Conservation (phyloP, 2,888 invertebrate species). For the Thymelicus lineola region DNA sequence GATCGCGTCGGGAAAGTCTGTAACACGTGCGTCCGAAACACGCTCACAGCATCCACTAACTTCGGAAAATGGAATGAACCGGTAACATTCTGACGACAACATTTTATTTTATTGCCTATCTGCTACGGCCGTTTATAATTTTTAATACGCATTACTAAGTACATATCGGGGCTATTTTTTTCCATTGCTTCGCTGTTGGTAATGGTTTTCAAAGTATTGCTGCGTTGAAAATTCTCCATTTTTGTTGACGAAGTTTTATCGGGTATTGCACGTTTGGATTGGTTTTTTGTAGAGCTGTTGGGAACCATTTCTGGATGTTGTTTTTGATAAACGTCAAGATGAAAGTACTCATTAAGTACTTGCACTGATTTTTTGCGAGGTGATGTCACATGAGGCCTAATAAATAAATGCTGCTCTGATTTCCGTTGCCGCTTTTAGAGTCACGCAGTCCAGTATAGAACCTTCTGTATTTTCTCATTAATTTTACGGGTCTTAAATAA, state of each 20-base stretch:
- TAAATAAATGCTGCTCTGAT: slow-evolving; percentile 35
- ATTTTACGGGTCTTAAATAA: no score
- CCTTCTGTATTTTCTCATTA: no score
- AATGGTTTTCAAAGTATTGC: slow-evolving; percentile 20
- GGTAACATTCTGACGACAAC: slow-evolving; percentile 43
- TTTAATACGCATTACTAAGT: slow-evolving; percentile 27
- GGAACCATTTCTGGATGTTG: slow-evolving; percentile 46
- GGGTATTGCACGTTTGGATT: slow-evolving; percentile 41
- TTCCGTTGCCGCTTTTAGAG: slow-evolving; percentile 12
- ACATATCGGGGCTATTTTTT: not conserved
- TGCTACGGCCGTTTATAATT: slow-evolving; percentile 30
- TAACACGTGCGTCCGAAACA: slow-evolving; percentile 52
- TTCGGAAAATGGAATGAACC: slow-evolving; percentile 51
- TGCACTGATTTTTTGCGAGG: slow-evolving; percentile 26
- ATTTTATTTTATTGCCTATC: slow-evolving; percentile 44
- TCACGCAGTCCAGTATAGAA: not conserved
- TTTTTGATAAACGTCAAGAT: slow-evolving; percentile 44
- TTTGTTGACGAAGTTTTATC: slow-evolving; percentile 30
- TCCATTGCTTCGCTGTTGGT: not conserved
- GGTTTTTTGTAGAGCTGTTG: slow-evolving; percentile 41
- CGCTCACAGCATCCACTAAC: slow-evolving; percentile 62
- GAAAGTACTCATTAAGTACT: slow-evolving; percentile 44
- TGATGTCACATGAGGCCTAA: slow-evolving; percentile 31
- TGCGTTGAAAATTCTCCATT: slow-evolving; percentile 2
- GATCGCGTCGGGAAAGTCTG: slow-evolving; percentile 36